Base-by-base conservation (phyloP, 2,797 vertebrate species). In the Halcyon smyrnensis region DNA sequence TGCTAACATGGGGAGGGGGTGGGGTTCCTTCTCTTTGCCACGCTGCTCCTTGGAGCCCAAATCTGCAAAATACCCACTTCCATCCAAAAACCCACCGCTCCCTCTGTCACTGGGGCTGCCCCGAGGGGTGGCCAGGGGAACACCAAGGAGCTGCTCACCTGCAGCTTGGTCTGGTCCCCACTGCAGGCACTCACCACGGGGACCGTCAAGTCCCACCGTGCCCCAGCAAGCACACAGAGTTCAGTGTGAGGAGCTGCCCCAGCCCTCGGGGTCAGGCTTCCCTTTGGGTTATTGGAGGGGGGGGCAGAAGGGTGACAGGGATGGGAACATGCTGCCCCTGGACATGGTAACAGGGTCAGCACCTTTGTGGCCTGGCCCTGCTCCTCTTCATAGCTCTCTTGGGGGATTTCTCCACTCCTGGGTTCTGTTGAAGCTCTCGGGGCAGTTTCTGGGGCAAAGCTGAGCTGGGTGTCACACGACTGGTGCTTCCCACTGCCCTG, bases 401-500 rank as follows among this genome's bases (percentile, higher is more conserved):
- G 3, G 25, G 19, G 36, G 30, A 12, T 50, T 60, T 9, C 54
- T 50, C 45, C 0, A 1, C 20, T 16, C 57, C 21, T 14, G 37
- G 16, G 20, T 16, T 62, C 46, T 17, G 14, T 1, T 19, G 48
- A 45, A 27, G 48, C 14, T 37, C 68, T 46, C n/a, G 1, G 21
- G n/a, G 39, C 12, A 5, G 16, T 20, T 59, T 59, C 19, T 11
- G 1, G n/a, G 62, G 62, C 53, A 36, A 41, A 67, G 45, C 43
- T 9, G 11, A 14, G 62, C 62, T 36, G 53, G 1, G 32, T 87
- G 79, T 71, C 4, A 0, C 30, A 21, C 32, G 2, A 0, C 5
- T 18, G 0, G 7, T 32, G 36, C 6, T 68, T 30, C 12, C 75
- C 19, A 19, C 18, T 3, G 3, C 8, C n/a, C 46, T 3, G 2